Conservation (phyloP, 1,140 invertebrate species). For the Drosophila parvula region DNA sequence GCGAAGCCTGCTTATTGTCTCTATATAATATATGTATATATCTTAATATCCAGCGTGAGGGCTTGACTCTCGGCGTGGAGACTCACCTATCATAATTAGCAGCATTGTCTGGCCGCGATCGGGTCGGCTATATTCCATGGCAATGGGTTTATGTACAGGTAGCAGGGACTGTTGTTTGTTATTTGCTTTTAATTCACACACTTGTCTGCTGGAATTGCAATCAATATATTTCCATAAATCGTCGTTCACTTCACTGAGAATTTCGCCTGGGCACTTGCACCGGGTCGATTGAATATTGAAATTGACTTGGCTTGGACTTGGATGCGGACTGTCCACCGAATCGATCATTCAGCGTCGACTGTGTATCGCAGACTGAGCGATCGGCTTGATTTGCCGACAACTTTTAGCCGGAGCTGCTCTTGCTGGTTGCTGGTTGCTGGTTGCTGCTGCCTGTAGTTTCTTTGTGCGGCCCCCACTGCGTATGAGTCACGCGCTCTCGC, state of each 20-base stretch:
- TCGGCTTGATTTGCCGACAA: constrained; percentile 40
- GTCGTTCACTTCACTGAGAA: constrained; percentile 60
- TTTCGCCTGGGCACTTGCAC: constrained; percentile 36
- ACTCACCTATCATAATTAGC: constrained; percentile 62
- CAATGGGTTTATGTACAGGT: constrained; percentile 16
- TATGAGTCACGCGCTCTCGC: constrained; percentile 58
- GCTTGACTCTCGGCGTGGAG: constrained; percentile 13
- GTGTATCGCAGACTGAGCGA: constrained; percentile 68
- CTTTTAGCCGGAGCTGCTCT: constrained; percentile 54
- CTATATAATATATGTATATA: background rate
- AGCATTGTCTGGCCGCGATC: constrained; percentile 44
- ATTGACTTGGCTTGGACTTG: constrained; percentile 6
- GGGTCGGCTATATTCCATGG: constrained; percentile 17
- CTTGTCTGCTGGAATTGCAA: constrained; percentile 46
- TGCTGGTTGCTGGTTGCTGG: constrained; percentile 8
- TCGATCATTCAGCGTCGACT: constrained; percentile 73
- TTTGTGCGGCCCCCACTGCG: constrained; percentile 27
- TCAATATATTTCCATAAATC: constrained; percentile 62
- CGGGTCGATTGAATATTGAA: constrained; percentile 19
- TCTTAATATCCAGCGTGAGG: constrained; percentile 11
- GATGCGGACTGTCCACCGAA: constrained; percentile 44
- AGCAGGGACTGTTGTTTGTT: constrained; percentile 34
- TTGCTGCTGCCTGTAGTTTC: constrained; percentile 10
- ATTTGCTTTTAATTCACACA: constrained; percentile 58
- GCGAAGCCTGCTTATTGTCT: constrained; percentile 7